A percentile compares a stretch with the other conserved stretches of the same genome.
Evolutionary conservation across 2,797 vertebrate species (phyloP).

Genomic region (Cyclura pinguis): DNA sequence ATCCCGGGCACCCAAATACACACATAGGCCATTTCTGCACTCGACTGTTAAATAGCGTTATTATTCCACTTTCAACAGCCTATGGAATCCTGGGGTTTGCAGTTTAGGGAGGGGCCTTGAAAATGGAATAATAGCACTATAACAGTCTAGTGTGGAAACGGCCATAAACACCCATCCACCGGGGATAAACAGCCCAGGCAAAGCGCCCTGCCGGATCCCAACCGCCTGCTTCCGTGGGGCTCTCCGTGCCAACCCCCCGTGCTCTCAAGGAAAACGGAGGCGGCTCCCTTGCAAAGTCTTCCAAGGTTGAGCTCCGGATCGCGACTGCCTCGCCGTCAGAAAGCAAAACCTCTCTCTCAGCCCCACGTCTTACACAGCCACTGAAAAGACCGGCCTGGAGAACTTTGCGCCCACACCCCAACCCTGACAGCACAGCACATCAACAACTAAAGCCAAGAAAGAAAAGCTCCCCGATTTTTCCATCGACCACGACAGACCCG

Average conservation of each 20-base stretch:
- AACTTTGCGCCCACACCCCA: not conserved
- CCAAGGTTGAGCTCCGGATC: too few relatives aligned
- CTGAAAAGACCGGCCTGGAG: not conserved
- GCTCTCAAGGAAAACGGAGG: conserved; percentile 6
- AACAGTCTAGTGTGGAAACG: too few relatives aligned
- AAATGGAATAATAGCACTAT: too few relatives aligned
- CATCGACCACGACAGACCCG: too few relatives aligned
- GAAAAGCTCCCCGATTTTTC: too few relatives aligned
- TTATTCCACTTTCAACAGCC: too few relatives aligned
- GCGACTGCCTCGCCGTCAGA: not conserved
- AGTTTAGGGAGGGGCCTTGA: too few relatives aligned
- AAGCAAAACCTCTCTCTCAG: not conserved
- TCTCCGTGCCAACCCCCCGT: not conserved
- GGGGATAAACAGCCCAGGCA: not conserved
- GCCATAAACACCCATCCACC: not conserved
- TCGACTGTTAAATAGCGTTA: too few relatives aligned
- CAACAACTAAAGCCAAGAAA: too few relatives aligned
- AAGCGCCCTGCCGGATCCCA: too few relatives aligned
- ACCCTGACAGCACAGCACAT: not conserved
- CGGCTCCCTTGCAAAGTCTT: not conserved
- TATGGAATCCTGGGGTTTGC: too few relatives aligned
- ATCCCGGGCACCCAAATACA: not conserved
- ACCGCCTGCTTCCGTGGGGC: not conserved
- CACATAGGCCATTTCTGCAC: not conserved
- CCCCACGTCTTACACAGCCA: not conserved